Conservation (phyloP, 2,888 invertebrate species). For the Thecophora atra region DNA sequence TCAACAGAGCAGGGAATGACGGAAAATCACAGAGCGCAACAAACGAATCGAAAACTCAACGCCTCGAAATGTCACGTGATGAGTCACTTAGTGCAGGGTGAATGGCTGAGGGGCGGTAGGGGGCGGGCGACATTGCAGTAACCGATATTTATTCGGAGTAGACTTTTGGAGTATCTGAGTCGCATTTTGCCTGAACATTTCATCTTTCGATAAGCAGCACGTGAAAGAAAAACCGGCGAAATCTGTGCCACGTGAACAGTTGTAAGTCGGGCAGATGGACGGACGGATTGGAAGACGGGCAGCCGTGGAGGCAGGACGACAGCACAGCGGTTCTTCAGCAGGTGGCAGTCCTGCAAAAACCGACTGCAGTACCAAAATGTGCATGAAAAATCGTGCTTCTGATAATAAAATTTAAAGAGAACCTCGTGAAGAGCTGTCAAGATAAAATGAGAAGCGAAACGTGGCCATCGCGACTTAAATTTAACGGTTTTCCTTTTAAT, state of each 20-base stretch:
- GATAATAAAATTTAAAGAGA: no score
- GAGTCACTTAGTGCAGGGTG: no score
- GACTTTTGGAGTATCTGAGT: background rate
- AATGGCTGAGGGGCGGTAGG: no score
- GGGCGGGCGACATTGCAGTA: no score
- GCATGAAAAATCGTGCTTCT: background rate
- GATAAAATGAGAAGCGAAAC: no score
- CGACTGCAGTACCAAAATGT: background rate
- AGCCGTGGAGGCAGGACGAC: background rate
- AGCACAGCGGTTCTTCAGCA: background rate
- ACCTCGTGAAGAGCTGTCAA: no score
- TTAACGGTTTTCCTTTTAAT: no score
- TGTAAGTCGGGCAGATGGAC: background rate
- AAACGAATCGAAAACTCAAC: background rate
- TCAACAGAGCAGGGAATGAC: constrained; percentile 4
- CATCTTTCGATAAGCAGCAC: constrained; percentile 5
- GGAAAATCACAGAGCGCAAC: background rate
- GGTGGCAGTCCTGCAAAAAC: background rate
- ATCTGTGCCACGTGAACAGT: constrained; percentile 9
- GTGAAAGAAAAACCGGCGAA: background rate
- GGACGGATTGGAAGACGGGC: background rate
- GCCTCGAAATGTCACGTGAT: no score
- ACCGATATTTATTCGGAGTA: background rate
- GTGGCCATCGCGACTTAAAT: no score
- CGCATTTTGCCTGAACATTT: background rate